Base-by-base conservation (phyloP, 1,140 invertebrate species). In the Megalopta genalis region DNA sequence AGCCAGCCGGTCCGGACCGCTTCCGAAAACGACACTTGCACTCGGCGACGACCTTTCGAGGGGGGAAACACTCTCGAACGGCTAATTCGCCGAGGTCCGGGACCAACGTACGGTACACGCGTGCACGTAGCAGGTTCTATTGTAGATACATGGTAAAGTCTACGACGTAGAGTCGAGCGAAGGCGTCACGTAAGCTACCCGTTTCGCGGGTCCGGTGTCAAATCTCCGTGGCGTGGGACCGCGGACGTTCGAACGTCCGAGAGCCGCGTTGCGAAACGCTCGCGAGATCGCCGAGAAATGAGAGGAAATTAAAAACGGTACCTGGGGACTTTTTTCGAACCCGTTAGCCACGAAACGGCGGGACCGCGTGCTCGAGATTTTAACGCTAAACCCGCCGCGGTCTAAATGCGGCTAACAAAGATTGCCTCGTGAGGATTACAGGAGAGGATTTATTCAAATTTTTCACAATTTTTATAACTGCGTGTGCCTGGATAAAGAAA, bases 181-280 rank as follows among this genome's bases (percentile, higher is more conserved):
- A 23, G 21, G 52, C 54, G 82, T 82, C 79, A 57, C 39, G 62
- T 54, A 87, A 88, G 88, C 79, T 88, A 89, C 90, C 84, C 87
- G 90, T 87, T 86, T 88, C 75, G 60, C 68, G 69, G 69, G 74
- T 5, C 68, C 86, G 88, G 90, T 90, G 89, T 92, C 92, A 91
- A 90, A 92, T 91, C 69, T 74, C 88, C 88, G 89, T 81, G 89
- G 88, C 92, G 92, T 93, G 92, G 88, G 92, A 93, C 81, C 87
- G 80, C 60, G 54, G 12, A 57, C 77, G 54, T 27, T 80, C 74
- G 67, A 73, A 74, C 74, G 69, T 46, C 46, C 59, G 59, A 5
- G 27, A 14, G 1, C 3, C 12, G 25, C 1, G 39, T 74, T 60
- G 71, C 63, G 62, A 59, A 67, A 62, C 39, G 32, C 60, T n/a